A percentile compares a stretch with the other conserved stretches of the same genome.
phyloP scores from a whole-genome alignment of 2,797 vertebrate genomes.

The Capromys pilorides region DNA sequence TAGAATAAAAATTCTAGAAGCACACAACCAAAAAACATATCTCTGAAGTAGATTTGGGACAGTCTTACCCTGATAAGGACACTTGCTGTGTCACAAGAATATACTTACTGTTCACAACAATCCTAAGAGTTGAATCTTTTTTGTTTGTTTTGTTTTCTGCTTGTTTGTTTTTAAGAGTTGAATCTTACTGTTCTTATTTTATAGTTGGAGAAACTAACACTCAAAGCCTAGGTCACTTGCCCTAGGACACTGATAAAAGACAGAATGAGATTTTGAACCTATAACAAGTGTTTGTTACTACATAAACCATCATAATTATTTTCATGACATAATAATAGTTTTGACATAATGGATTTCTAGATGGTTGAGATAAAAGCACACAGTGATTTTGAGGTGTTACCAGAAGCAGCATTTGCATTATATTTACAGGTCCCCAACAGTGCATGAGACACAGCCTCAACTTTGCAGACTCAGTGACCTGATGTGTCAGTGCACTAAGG shows the following conservation, averaged over 20 bases:
- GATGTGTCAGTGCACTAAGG: background rate
- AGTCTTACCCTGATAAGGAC: background rate
- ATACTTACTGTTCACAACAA: background rate
- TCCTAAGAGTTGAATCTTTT: background rate
- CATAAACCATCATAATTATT: background rate
- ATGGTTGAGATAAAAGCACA: background rate
- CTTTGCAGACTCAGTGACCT: background rate
- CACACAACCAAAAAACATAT: background rate
- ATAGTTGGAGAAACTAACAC: background rate
- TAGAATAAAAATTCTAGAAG: background rate
- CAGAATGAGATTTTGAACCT: background rate
- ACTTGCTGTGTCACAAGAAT: background rate
- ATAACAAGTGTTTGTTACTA: background rate
- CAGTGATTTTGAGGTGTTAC: background rate
- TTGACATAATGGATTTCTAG: background rate
- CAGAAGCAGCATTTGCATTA: background rate
- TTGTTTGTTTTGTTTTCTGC: too few species aligned
- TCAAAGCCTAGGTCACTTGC: background rate
- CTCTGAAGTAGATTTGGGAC: background rate
- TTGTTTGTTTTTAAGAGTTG: background rate
- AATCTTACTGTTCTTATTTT: background rate
- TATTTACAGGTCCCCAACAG: background rate
- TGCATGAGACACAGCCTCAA: too few species aligned
- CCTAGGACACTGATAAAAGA: background rate
- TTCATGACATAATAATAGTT: background rate